Percentiles rank a stretch among this genome's conserved stretches.
These are phyloP conservation scores for Struthidea cinerea DNA, from an alignment of 2,113 vertebrate species.

Conservation along the genomic window DNA sequence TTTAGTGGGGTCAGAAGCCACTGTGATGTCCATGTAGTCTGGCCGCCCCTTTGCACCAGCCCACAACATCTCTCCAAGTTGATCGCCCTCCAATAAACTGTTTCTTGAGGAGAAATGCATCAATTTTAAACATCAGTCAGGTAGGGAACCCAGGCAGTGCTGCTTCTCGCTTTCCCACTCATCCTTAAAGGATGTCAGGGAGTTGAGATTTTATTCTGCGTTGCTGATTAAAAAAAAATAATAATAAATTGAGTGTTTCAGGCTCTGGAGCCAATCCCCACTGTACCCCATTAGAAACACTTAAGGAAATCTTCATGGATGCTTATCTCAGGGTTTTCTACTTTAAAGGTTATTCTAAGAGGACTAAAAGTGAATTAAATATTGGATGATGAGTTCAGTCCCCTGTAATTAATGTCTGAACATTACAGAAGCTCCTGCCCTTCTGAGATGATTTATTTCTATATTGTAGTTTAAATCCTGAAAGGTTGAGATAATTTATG, in stretches of 20 bases:
- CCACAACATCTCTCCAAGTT: background rate
- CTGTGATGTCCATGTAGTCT: fast-evolving
- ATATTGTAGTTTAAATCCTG: slow-evolving; percentile 15
- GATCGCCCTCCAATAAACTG: background rate
- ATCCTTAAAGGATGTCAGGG: background rate
- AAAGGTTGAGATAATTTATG: slow-evolving; percentile 37
- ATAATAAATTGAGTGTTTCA: background rate
- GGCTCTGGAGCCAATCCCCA: background rate
- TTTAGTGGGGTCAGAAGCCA: fast-evolving
- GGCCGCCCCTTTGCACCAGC: fast-evolving
- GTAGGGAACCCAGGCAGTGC: no score
- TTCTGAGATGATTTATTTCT: slow-evolving; percentile 33
- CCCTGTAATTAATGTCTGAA: slow-evolving; percentile 38
- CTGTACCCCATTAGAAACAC: background rate
- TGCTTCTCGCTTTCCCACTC: fast-evolving
- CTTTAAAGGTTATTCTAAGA: background rate
- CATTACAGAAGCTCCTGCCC: background rate
- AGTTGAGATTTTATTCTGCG: background rate
- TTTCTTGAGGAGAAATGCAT: background rate
- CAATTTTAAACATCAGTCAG: background rate
- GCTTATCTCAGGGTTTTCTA: background rate
- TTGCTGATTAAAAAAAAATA: background rate
- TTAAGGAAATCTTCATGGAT: background rate
- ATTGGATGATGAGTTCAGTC: slow-evolving; percentile 24
- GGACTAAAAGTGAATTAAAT: background rate